Base-by-base conservation (phyloP, 2,113 vertebrate species). In the Dendropsophus ebraccatus region DNA sequence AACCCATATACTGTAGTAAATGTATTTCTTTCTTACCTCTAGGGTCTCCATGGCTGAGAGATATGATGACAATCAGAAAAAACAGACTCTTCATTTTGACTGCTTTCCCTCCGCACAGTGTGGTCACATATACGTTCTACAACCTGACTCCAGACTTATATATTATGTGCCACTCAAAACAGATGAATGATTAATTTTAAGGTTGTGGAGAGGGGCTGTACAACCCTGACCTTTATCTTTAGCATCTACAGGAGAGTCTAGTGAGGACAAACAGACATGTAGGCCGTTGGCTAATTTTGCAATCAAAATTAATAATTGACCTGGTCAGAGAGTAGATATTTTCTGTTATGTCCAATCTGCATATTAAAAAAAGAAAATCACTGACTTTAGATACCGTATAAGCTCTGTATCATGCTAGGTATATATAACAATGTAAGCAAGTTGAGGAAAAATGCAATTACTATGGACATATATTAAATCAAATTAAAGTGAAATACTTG, bases 151-250 rank as follows among this genome's bases (percentile, higher is more conserved):
- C 58, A 21, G 60, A 67, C 67, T 47, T 81, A 67, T 80, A 80
- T 62, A 62, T 37, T 37, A 14, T 45, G 45, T 25, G 32, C 28
- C 37, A 9, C 17, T 35, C 49, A 58, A 35, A 67, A 19, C 5
- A 81, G 79, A 69, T 81, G 54, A 81, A 81, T 81, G 41, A 81
- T 81, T 81, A 81, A 81, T 81, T 81, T 37, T 32, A 6, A 45
- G 37, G 45, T 21, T 32, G 14, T 30, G n/a, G 60, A 9, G 25
- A 65, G 60, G 56, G 60, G 79, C 32, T 11, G 37, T 50, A 32
- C 14, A 81, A 25, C 79, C 79, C 79, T 81, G 79, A 81, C 60
- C 79, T 81, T 69, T 37, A 67, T 23, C 5, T 32, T 28, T 67
- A 49, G 28, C 37, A 67, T 32, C 45, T 67, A 81, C 37, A 81